Evolutionary conservation across 2,113 vertebrate genomes (phyloP).

Genomic region (Cynoglossus semilaevis): DNA sequence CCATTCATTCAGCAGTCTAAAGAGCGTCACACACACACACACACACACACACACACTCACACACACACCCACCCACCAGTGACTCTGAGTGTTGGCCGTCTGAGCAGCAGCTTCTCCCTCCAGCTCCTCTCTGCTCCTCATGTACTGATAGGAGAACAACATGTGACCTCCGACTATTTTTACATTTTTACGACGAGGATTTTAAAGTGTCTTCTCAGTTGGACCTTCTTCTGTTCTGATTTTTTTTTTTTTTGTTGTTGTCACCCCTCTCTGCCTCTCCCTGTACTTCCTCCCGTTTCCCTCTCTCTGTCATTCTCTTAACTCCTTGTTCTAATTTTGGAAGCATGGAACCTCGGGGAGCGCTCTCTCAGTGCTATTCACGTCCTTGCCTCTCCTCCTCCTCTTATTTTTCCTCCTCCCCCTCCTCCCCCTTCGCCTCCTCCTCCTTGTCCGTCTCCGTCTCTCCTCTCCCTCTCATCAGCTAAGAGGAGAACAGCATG

Average conservation of each 20-base stretch:
- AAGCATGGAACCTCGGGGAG: constrained; percentile 74
- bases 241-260: constrained; percentile 8
- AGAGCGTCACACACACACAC: constrained; percentile 23
- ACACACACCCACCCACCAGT: constrained; percentile 6
- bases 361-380: constrained; percentile 72
- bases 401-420: constrained; percentile 29
- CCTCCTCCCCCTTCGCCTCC: constrained; percentile 27
- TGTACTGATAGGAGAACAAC: constrained; percentile 14
- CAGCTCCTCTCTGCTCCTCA: not conserved
- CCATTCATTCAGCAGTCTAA: constrained; percentile 58
- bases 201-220: constrained; percentile 16
- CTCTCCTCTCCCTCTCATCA: constrained; percentile 45
- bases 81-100: constrained; percentile 44
- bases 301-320: constrained; percentile 59
- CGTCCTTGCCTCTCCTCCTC: constrained; percentile 63
- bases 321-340: constrained; percentile 70
- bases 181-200: constrained; percentile 20
- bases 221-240: constrained; percentile 10
- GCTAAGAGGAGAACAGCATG: constrained; percentile 56
- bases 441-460: not conserved
- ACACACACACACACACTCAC: constrained; percentile 4
- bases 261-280: not conserved
- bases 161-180: constrained; percentile 9
- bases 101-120: constrained; percentile 44
- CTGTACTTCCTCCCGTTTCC: constrained; percentile 24